Conservation (phyloP, 2,113 vertebrate species). For the Raja brachyura region DNA sequence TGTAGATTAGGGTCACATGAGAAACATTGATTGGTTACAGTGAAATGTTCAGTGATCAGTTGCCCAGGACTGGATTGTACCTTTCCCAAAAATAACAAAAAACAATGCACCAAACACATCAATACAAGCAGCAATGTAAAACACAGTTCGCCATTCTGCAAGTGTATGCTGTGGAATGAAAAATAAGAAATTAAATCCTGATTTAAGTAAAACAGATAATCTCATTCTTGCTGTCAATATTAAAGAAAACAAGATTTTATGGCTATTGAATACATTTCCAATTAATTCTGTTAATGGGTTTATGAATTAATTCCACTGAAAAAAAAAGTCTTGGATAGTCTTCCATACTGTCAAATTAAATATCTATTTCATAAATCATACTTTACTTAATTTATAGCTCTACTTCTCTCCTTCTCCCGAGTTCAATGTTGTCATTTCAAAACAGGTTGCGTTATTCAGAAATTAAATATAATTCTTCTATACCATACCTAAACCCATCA, state of each 20-base stretch:
- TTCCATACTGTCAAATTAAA: neutral
- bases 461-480: no score
- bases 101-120: slow-evolving; percentile 79
- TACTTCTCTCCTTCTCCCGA: neutral
- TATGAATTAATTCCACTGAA: neutral
- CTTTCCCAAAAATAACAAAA: slow-evolving; percentile 74
- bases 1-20: slow-evolving; percentile 55
- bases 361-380: neutral
- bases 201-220: neutral
- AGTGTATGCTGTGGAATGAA: slow-evolving; percentile 73
- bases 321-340: neutral
- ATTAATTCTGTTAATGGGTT: neutral
- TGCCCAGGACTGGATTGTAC: slow-evolving; percentile 84
- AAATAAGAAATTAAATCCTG: slow-evolving; percentile 15
- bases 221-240: neutral
- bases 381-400: neutral
- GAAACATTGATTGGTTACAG: slow-evolving; percentile 49
- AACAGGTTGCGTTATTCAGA: neutral
- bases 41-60: slow-evolving; percentile 45
- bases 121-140: slow-evolving; percentile 85
- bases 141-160: slow-evolving; percentile 82
- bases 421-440: neutral
- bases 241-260: neutral
- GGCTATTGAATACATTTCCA: neutral
- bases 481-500: no score